Percentiles rank a stretch among this genome's conserved stretches.
Conservation (phyloP, 2,113 vertebrate genomes). For the Atrichornis clamosus region DNA sequence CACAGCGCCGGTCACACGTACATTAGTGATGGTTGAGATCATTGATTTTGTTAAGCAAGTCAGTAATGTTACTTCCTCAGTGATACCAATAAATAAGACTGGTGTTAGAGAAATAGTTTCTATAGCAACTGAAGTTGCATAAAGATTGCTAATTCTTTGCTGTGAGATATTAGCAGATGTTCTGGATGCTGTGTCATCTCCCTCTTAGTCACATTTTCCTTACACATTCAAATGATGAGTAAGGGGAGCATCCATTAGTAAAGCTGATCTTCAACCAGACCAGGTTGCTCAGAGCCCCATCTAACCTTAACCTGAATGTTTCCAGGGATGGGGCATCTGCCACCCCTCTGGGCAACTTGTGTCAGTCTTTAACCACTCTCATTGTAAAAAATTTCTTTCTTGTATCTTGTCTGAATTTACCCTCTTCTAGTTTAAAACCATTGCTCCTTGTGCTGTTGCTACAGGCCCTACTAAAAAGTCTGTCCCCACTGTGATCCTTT, state of each 20-base stretch:
- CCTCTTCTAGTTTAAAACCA: background rate
- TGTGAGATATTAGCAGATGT: background rate
- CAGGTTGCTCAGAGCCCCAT: background rate
- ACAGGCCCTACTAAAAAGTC: background rate
- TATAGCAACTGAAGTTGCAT: background rate
- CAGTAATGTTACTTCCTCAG: background rate
- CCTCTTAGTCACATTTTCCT: background rate
- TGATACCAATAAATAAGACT: background rate
- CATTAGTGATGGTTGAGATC: background rate
- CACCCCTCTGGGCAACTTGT: background rate
- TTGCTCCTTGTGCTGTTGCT: background rate
- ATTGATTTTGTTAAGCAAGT: background rate
- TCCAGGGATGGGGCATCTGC: background rate
- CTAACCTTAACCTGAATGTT: background rate
- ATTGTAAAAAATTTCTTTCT: background rate
- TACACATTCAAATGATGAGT: background rate
- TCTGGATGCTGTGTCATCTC: background rate
- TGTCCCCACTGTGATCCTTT: background rate
- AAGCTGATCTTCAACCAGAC: background rate
- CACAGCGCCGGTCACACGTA: background rate
- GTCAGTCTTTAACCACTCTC: background rate
- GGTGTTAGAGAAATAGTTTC: constrained; percentile 7
- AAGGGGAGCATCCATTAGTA: background rate
- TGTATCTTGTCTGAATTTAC: background rate
- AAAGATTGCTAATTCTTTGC: background rate